phyloP scores from a whole-genome alignment of 1,140 invertebrate genomes.

The Philopotamus ludificatus region DNA sequence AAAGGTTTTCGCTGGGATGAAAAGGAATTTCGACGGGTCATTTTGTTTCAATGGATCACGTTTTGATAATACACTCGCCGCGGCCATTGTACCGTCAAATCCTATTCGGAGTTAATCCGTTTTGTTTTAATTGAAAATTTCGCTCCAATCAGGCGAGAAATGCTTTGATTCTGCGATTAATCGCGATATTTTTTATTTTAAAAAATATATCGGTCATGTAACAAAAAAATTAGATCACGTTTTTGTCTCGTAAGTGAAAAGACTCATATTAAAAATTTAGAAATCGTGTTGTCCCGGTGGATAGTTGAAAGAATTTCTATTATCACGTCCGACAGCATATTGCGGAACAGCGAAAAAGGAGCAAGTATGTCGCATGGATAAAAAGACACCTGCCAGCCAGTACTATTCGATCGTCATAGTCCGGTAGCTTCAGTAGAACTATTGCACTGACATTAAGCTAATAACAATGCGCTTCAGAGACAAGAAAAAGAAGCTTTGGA shows the following conservation, averaged over 20 bases:
- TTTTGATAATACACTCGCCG: conserved; percentile 19
- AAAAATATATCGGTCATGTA: no score
- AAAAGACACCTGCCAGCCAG: conserved; percentile 26
- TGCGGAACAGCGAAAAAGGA: background rate
- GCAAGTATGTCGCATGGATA: background rate
- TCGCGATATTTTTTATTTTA: no score
- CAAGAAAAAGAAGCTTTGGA: no score
- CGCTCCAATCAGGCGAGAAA: no score
- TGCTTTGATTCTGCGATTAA: no score
- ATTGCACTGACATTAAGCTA: conserved; percentile 37
- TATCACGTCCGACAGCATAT: background rate
- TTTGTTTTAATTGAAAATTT: conserved; percentile 11
- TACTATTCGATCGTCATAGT: conserved; percentile 26
- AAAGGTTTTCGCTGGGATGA: conserved; percentile 9
- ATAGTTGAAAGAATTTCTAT: background rate
- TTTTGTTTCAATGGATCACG: conserved; percentile 32
- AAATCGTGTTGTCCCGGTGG: no score
- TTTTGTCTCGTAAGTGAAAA: no score
- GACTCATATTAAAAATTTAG: no score
- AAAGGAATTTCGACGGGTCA: conserved; percentile 27
- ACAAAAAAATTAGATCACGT: no score
- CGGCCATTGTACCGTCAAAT: background rate
- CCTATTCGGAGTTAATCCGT: background rate
- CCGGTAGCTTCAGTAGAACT: conserved; percentile 4
- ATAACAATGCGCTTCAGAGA: conserved; percentile 34